Base-by-base conservation (phyloP, 2,888 invertebrate genomes). In the Drosophila emarginata region DNA sequence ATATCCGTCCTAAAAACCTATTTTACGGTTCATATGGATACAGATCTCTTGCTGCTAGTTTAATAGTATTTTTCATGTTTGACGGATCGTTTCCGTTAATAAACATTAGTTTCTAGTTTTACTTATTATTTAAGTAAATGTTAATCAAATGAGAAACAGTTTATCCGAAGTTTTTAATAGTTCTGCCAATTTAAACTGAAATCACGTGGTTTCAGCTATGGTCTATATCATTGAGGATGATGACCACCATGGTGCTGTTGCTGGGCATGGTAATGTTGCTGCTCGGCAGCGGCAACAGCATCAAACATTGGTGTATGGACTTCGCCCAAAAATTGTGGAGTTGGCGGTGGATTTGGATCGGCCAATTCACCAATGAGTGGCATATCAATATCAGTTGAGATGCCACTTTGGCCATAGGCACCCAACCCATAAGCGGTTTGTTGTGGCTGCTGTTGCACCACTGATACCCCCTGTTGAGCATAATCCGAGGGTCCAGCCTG, bases 261-360 rank as follows among this genome's bases (percentile, higher is more conserved):
- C 72, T 90, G 90, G 15, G 83, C 80, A 74, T 89, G 89, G 57
- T 90, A 90, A 72, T 90, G 90, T 59, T 90, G 90, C 69, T 90
- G 90, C 75, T 90, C 89, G 58, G 89, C 90, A 50, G 89, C 90
- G 32, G 90, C 89, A 36, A 88, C 89, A 0, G 90, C 90, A 79
- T 90, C 90, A 61, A 90, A 90, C 90, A 90, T 90, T 26, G 90
- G 90, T 0, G 90, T 90, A 61, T 90, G 90, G 2, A 90, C 90
- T 59, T 90, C 90, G 4, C 90, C 90, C 2, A 90, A 71, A 70
- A 90, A 90, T 64, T 90, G 90, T 4, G 90, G 89, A 3, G 90
- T 90, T 51, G 89, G 82, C 7, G 90, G 90, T 6, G 90, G 89
- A 78, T 89, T 90, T 0, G 90, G 90, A 59, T 90, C 90, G 28